phyloP scores from a whole-genome alignment of 2,113 vertebrate species.

The Amblyopsis rosae region DNA sequence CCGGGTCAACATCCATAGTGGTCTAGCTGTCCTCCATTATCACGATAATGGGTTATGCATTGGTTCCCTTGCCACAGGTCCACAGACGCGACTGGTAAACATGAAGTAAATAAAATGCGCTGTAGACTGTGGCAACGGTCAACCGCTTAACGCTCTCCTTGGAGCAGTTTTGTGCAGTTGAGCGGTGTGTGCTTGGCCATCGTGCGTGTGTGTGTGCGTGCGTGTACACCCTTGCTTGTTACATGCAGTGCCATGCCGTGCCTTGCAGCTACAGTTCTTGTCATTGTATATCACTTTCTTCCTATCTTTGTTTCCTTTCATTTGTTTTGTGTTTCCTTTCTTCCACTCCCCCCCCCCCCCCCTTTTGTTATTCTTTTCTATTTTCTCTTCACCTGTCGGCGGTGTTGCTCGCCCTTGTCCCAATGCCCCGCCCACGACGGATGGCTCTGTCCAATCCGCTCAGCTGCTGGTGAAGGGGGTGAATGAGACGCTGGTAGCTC shows the following conservation, averaged over 20 bases:
- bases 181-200: slow-evolving; percentile 82
- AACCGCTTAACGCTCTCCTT: slow-evolving; percentile 40
- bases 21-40: slow-evolving; percentile 51
- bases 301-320: slow-evolving; percentile 56
- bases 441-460: slow-evolving; percentile 80
- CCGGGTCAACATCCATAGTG: slow-evolving; percentile 61
- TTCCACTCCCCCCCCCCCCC: slow-evolving; percentile 14
- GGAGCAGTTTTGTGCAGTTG: slow-evolving; percentile 72
- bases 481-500: slow-evolving; percentile 99
- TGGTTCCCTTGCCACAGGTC: slow-evolving; percentile 41
- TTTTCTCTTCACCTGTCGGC: slow-evolving; percentile 72
- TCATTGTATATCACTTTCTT: slow-evolving; percentile 78
- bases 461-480: slow-evolving; percentile 99
- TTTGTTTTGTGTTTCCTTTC: slow-evolving; percentile 42
- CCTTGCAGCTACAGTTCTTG: slow-evolving; percentile 69
- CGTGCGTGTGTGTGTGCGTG: slow-evolving; percentile 25
- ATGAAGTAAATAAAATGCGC: slow-evolving; percentile 32
- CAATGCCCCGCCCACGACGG: slow-evolving; percentile 68
- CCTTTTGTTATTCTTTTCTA: slow-evolving; percentile 20
- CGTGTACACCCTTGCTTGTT: slow-evolving; percentile 49
- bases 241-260: slow-evolving; percentile 56
- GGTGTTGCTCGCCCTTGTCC: slow-evolving; percentile 86
- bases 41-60: slow-evolving; percentile 35
- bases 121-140: slow-evolving; percentile 47
- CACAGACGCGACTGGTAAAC: slow-evolving; percentile 14